Percentiles rank a stretch among this genome's conserved stretches.
Conservation (phyloP, 2,797 vertebrate species). For the Todus mexicanus region DNA sequence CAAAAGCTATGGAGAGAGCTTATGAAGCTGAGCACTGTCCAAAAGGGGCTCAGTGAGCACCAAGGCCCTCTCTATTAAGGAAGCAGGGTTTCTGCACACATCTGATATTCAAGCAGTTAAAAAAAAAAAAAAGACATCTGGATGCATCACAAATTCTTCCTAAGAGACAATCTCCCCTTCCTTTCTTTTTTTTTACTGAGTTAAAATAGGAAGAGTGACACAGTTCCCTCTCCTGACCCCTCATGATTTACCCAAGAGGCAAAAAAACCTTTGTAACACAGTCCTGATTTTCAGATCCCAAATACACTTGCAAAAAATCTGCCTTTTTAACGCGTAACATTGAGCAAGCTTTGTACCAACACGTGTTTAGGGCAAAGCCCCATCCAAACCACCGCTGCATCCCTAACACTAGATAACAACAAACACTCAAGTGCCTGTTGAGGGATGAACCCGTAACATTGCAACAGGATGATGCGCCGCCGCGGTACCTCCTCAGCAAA, state of each 20-base stretch:
- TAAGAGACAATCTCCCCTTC: background rate
- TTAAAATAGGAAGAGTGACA: background rate
- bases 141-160: background rate
- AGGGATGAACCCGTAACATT: background rate
- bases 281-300: background rate
- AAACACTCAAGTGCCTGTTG: rapidly evolving
- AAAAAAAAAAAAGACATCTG: background rate
- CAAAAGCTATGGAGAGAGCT: background rate
- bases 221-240: background rate
- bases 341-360: background rate
- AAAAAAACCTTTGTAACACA: background rate
- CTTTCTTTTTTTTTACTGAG: background rate
- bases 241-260: background rate
- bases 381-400: background rate
- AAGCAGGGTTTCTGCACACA: background rate
- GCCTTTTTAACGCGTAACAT: background rate
- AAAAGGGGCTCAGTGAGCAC: background rate
- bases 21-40: background rate
- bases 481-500: rapidly evolving
- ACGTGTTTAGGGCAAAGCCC: background rate
- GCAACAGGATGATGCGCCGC: background rate
- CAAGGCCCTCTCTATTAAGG: background rate
- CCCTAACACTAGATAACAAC: rapidly evolving
- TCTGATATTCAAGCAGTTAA: background rate
- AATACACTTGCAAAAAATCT: background rate